phyloP scores from a whole-genome alignment of 2,113 vertebrate species.

The Daboia siamensis region DNA sequence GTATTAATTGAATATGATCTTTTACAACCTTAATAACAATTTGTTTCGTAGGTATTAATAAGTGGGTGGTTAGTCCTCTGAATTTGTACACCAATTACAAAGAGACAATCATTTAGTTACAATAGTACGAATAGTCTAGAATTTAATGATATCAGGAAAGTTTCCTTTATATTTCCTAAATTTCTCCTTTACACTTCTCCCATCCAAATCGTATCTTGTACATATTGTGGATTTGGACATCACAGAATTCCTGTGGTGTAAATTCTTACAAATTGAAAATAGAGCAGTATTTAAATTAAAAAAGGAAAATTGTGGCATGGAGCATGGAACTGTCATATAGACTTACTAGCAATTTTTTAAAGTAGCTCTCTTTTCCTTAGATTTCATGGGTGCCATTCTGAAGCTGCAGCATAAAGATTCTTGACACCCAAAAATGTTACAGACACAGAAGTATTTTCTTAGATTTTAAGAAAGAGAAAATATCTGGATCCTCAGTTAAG shows the following conservation, averaged over 20 bases:
- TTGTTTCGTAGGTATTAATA: background rate
- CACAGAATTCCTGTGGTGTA: background rate
- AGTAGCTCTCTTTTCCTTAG: background rate
- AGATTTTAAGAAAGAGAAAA: background rate
- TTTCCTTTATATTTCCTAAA: background rate
- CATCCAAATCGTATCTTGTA: background rate
- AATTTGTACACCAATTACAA: background rate
- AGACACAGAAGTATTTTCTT: constrained; percentile 25
- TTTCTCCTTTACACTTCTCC: background rate
- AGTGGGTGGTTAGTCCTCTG: background rate
- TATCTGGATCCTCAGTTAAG: constrained; percentile 47
- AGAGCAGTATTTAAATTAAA: background rate
- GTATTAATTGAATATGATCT: background rate
- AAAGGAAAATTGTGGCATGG: background rate
- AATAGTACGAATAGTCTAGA: background rate
- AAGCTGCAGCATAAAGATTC: background rate
- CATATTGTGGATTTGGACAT: background rate
- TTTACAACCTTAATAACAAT: background rate
- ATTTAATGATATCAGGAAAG: background rate
- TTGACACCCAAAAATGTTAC: constrained; percentile 4
- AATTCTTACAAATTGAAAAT: background rate
- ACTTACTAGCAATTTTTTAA: background rate
- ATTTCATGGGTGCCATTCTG: background rate
- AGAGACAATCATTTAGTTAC: background rate
- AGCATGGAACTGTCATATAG: background rate